phyloP scores from a whole-genome alignment of 2,888 invertebrate species.

The Drosophila quinaria region DNA sequence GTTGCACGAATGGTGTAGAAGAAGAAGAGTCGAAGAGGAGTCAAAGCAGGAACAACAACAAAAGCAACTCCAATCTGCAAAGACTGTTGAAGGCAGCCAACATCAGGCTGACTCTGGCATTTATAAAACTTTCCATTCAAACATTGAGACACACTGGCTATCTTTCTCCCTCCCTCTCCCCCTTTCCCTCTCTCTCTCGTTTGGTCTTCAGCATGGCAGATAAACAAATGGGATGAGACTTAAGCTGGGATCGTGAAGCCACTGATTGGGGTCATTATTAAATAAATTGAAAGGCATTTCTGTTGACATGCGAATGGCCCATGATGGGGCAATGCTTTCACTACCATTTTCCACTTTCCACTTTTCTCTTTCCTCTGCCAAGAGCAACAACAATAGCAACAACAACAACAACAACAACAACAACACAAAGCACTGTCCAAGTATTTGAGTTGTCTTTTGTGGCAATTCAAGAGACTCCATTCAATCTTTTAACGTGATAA shows the following conservation, averaged over 20 bases:
- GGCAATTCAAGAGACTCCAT: slow-evolving; percentile 47
- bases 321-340: slow-evolving; percentile 22
- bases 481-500: slow-evolving; percentile 77
- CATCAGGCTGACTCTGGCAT: slow-evolving; percentile 41
- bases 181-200: background rate
- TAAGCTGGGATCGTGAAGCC: slow-evolving; percentile 52
- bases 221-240: slow-evolving; percentile 28
- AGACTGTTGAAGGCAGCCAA: slow-evolving; percentile 22
- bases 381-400: slow-evolving; percentile 12
- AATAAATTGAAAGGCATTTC: slow-evolving; percentile 67
- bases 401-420: slow-evolving; percentile 22
- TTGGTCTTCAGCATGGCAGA: background rate
- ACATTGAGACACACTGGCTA: slow-evolving; percentile 15
- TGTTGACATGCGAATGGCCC: slow-evolving; percentile 55
- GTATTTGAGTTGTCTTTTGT: slow-evolving; percentile 63
- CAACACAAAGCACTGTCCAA: slow-evolving; percentile 39
- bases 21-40: background rate
- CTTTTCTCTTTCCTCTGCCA: background rate
- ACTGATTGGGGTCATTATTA: slow-evolving; percentile 67
- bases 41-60: background rate
- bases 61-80: background rate
- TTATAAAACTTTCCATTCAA: slow-evolving; percentile 58
- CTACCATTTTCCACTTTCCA: background rate
- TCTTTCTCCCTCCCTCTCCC: background rate
- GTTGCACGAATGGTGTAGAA: background rate